Evolutionary conservation across 2,797 vertebrate genomes (phyloP).

Genomic region (Nyctibius grandis): DNA sequence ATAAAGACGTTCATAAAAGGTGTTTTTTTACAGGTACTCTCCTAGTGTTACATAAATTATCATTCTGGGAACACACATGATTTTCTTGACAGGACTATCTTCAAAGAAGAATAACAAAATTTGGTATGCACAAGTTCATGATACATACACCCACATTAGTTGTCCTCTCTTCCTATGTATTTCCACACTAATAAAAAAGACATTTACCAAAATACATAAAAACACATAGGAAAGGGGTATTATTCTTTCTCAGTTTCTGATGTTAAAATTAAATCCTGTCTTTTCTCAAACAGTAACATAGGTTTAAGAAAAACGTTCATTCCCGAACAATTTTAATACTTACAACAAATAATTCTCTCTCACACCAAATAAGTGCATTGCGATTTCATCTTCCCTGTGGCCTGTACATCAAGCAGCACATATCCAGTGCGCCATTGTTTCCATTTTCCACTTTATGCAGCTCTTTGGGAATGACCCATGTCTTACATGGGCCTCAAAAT

Average conservation of each 20-base stretch:
- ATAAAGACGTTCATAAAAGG: not conserved
- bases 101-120: not conserved
- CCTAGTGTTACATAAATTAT: not conserved
- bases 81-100: not conserved
- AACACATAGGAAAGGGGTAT: not conserved
- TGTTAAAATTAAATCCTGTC: not conserved
- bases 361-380: not conserved
- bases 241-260: not conserved
- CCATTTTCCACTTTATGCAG: not conserved
- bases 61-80: not conserved
- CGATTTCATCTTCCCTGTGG: not conserved
- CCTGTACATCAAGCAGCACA: not conserved
- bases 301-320: not conserved
- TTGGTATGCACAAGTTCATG: not conserved
- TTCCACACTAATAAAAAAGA: not conserved
- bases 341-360: not conserved
- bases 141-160: not conserved
- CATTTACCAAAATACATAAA: not conserved
- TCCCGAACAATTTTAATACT: not conserved
- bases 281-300: not conserved
- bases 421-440: not conserved
- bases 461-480: not conserved
- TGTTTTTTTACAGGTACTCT: not conserved
- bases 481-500: not conserved
- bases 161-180: not conserved